phyloP scores from a whole-genome alignment of 2,113 vertebrate species.

The Nesoenas mayeri region DNA sequence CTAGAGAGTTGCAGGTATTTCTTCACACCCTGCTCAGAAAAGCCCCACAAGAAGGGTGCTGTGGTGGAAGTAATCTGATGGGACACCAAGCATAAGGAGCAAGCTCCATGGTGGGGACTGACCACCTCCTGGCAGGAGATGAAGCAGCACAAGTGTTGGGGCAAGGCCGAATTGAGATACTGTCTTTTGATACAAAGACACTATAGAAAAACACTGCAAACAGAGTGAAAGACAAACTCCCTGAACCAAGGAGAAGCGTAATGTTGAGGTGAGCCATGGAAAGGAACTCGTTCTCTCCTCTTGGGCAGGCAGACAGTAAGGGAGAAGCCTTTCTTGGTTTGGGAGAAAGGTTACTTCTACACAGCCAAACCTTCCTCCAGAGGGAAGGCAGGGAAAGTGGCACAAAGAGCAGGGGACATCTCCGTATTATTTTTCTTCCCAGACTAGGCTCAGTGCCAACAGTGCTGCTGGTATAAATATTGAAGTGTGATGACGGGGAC shows the following conservation, averaged over 20 bases:
- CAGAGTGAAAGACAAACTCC: background rate
- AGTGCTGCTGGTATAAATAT: conserved; percentile 18
- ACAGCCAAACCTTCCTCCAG: background rate
- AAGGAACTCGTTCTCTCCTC: background rate
- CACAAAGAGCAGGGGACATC: background rate
- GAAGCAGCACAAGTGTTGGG: background rate
- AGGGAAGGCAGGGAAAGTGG: background rate
- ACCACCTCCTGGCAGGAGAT: background rate
- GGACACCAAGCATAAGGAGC: background rate
- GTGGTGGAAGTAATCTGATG: background rate
- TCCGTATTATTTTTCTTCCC: background rate
- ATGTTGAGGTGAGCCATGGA: background rate
- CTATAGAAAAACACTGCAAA: background rate
- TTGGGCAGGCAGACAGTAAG: background rate
- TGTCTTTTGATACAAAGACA: accelerated
- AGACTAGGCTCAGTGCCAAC: conserved; percentile 18
- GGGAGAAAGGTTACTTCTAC: too few species aligned
- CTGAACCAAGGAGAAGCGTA: background rate
- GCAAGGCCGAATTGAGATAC: background rate
- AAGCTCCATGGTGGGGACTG: background rate
- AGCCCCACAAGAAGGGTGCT: background rate
- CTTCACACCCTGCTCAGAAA: background rate
- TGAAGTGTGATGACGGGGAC: background rate
- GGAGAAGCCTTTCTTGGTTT: background rate
- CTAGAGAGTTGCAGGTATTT: background rate